Evolutionary conservation across 2,113 vertebrate species (phyloP).

Genomic region (Octodon degus): DNA sequence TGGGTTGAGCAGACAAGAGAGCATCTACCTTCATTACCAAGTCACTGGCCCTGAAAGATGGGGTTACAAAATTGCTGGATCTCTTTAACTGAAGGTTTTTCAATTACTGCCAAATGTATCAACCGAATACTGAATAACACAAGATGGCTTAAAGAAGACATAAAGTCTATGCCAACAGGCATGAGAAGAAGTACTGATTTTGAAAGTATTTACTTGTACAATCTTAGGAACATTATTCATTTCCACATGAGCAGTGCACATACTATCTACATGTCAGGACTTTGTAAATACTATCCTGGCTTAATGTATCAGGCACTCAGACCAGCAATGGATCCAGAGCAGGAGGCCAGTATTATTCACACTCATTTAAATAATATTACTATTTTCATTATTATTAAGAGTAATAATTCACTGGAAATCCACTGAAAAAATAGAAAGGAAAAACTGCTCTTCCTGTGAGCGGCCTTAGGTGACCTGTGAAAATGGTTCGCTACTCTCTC

Average conservation of each 20-base stretch:
- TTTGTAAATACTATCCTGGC: neutral
- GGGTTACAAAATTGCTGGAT: slow-evolving; percentile 27
- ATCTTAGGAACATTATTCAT: neutral
- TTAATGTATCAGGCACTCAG: neutral
- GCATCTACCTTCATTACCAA: slow-evolving; percentile 99
- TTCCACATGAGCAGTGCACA: neutral
- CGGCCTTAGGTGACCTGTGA: no score
- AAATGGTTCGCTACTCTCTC: no score
- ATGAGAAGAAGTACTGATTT: neutral
- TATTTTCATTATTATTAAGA: slow-evolving; percentile 19
- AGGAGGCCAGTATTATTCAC: neutral
- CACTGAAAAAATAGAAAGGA: neutral
- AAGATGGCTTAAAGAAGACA: neutral
- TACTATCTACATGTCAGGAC: neutral
- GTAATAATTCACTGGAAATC: neutral
- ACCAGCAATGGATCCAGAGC: neutral
- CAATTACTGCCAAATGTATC: neutral
- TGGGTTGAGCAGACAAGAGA: slow-evolving; percentile 96
- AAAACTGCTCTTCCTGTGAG: neutral
- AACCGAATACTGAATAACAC: neutral
- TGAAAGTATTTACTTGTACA: neutral
- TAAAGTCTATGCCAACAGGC: neutral
- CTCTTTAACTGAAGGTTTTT: slow-evolving; percentile 2
- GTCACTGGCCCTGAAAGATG: slow-evolving; percentile 92
- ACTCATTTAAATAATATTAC: neutral